Evolutionary conservation across 2,797 vertebrate genomes (phyloP).

Genomic region (Craterocephalus amniculus): DNA sequence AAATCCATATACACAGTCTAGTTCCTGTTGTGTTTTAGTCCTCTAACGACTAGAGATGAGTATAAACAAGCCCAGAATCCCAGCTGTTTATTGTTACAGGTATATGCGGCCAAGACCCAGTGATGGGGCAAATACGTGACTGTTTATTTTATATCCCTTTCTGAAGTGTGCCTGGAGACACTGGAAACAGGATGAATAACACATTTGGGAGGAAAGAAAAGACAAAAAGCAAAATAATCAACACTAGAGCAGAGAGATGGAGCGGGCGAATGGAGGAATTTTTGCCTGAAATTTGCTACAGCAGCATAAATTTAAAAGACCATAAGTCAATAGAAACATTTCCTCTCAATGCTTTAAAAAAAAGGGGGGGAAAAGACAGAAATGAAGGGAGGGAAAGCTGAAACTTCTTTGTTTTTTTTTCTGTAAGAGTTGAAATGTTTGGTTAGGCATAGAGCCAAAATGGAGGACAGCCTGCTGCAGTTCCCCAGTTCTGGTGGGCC

Average conservation of each 20-base stretch:
- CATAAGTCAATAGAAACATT: constrained; percentile 56
- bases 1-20: constrained; percentile 65
- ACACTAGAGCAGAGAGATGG: constrained; percentile 67
- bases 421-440: constrained; percentile 77
- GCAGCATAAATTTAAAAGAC: constrained; percentile 74
- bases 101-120: constrained; percentile 66
- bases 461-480: constrained; percentile 59
- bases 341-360: constrained; percentile 45
- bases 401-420: constrained; percentile 76
- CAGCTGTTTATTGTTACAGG: constrained; percentile 79
- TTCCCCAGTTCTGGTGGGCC: constrained; percentile 63
- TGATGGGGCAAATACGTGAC: constrained; percentile 53
- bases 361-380: constrained; percentile 42
- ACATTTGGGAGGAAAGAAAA: constrained; percentile 77
- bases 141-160: constrained; percentile 79
- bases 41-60: constrained; percentile 71
- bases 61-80: constrained; percentile 72
- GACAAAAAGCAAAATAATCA: constrained; percentile 81
- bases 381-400: constrained; percentile 43
- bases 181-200: constrained; percentile 81
- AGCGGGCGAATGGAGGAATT: constrained; percentile 47
- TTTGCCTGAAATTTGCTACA: constrained; percentile 71
- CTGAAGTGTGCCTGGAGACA: constrained; percentile 79
- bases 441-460: constrained; percentile 67
- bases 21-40: constrained; percentile 79